These are phyloP conservation scores for Bibio marci DNA, from an alignment of 2,888 invertebrate species.

Conservation along the genomic window DNA sequence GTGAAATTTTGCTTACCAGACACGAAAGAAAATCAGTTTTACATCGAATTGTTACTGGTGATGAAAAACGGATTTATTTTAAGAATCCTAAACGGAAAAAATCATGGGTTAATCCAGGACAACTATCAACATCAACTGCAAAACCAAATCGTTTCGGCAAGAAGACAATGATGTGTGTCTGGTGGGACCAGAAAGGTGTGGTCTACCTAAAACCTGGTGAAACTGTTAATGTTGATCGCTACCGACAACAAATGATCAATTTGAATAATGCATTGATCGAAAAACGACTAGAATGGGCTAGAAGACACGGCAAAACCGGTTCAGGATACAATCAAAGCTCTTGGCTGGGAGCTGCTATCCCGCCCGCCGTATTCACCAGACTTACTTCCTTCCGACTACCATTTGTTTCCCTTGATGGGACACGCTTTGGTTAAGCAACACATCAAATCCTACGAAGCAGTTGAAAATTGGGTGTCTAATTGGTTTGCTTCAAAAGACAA, in stretches of 20 bases:
- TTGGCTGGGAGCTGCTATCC: conserved; percentile 7
- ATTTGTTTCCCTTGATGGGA: conserved; percentile 6
- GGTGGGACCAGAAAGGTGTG: conserved; percentile 9
- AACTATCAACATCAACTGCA: conserved; percentile 9
- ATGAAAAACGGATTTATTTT: conserved; percentile 9
- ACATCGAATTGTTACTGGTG: conserved; percentile 9
- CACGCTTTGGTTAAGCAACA: conserved; percentile 4
- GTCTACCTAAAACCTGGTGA: conserved; percentile 8
- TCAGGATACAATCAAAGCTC: conserved; percentile 3
- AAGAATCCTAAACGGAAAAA: conserved; percentile 6
- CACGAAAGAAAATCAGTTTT: not conserved
- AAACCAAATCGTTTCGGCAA: conserved; percentile 9
- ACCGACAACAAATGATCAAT: conserved; percentile 9
- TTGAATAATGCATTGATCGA: conserved; percentile 6
- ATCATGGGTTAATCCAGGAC: conserved; percentile 7
- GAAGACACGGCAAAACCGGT: conserved; percentile 10
- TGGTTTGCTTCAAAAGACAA: conserved; percentile 5
- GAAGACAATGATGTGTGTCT: conserved; percentile 12
- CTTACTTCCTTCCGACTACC: conserved; percentile 9
- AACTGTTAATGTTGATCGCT: conserved; percentile 10
- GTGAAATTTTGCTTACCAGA: not conserved
- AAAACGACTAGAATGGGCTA: conserved; percentile 11
- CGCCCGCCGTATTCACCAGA: conserved; percentile 8
- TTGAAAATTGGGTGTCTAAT: conserved; percentile 6
- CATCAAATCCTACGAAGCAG: conserved; percentile 4